Percentiles rank a stretch among this genome's conserved stretches.
These are phyloP conservation scores for Kryptopterus vitreolus DNA, from an alignment of 2,797 vertebrate genomes.

Conservation along the genomic window DNA sequence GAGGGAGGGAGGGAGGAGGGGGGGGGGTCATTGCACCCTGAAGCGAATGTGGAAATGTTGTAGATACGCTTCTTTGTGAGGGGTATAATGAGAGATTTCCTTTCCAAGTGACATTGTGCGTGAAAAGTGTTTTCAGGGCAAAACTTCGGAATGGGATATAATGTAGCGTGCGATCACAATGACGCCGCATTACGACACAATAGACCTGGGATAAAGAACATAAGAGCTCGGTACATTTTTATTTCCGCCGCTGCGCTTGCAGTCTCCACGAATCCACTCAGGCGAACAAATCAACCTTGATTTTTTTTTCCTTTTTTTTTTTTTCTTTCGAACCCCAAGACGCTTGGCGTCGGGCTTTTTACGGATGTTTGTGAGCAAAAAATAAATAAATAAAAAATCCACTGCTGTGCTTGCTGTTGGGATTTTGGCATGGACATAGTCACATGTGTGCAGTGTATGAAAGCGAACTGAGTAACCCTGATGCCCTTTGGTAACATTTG, in stretches of 20 bases:
- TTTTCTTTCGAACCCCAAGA: slow-evolving; percentile 55
- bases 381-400: no score
- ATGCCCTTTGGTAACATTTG: slow-evolving; percentile 70
- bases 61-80: background rate
- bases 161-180: slow-evolving; percentile 3
- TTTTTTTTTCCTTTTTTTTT: no score
- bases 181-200: slow-evolving; percentile 26
- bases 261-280: slow-evolving; percentile 57
- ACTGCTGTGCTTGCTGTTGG: slow-evolving; percentile 35
- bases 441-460: slow-evolving; percentile 45
- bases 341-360: slow-evolving; percentile 52
- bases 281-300: slow-evolving; percentile 55
- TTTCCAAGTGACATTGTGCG: background rate
- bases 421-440: slow-evolving; percentile 41
- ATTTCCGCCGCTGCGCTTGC: slow-evolving; percentile 55
- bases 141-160: background rate
- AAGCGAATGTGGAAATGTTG: background rate
- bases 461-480: slow-evolving; percentile 50
- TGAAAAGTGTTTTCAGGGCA: slow-evolving; percentile 1
- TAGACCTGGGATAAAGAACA: slow-evolving; percentile 24
- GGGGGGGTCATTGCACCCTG: background rate
- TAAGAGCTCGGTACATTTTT: slow-evolving; percentile 48
- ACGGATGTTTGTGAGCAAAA: slow-evolving; percentile 52
- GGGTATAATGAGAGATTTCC: background rate
- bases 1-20: no score